Evolutionary conservation across 2,888 invertebrate species (phyloP).

Genomic region (Sussaba pulchella): DNA sequence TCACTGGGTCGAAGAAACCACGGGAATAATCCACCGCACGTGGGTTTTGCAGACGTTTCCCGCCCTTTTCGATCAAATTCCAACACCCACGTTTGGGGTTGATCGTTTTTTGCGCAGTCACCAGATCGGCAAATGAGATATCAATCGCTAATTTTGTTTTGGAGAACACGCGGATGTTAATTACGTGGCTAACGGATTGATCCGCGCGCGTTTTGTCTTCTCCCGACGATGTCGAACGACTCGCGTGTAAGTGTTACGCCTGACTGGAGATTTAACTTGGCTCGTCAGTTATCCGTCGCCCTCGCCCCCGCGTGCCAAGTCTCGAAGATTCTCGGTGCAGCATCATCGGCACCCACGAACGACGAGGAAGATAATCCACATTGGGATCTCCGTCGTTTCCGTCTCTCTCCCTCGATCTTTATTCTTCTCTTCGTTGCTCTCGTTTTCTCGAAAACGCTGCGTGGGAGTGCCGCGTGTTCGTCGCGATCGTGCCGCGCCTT

Average conservation of each 20-base stretch:
- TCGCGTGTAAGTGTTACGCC: constrained; percentile 75
- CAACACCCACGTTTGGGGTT: too few relatives aligned
- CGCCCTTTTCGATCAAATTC: background rate
- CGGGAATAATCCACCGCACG: background rate
- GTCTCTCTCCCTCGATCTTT: constrained; percentile 23
- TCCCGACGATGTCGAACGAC: constrained; percentile 47
- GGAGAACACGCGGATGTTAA: constrained; percentile 15
- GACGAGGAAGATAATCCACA: constrained; percentile 30
- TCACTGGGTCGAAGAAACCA: constrained; percentile 13
- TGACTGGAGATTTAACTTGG: constrained; percentile 74
- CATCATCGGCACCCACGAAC: constrained; percentile 28
- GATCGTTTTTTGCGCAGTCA: constrained; percentile 70
- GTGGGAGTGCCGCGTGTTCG: constrained; percentile 53
- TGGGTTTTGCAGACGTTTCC: background rate
- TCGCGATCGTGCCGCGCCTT: constrained; percentile 39
- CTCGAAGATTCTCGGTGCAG: constrained; percentile 44
- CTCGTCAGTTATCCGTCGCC: constrained; percentile 28
- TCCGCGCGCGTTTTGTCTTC: constrained; percentile 7
- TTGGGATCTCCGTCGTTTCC: constrained; percentile 15
- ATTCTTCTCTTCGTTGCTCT: background rate
- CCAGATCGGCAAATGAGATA: constrained; percentile 27
- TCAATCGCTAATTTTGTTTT: constrained; percentile 71
- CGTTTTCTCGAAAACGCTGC: constrained; percentile 37
- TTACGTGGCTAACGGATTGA: background rate
- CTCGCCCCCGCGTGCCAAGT: constrained; percentile 13